Evolutionary conservation across 2,888 invertebrate genomes (phyloP).

Genomic region (Drosophila subquinaria): DNA sequence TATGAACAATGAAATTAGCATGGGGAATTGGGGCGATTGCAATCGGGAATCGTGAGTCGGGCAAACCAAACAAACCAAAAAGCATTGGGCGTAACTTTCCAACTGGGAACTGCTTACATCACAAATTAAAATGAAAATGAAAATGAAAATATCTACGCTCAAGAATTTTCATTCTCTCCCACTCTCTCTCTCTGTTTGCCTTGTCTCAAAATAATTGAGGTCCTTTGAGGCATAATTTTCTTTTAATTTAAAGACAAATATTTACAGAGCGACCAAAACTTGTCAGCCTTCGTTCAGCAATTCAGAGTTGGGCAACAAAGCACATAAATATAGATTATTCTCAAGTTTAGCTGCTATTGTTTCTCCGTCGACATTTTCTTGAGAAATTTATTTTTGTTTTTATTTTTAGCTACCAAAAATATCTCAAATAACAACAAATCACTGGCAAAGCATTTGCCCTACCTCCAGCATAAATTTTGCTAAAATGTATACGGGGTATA

Average conservation of each 20-base stretch:
- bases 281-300: constrained; percentile 22
- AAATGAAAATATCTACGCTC: constrained; percentile 6
- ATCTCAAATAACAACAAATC: background rate
- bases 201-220: constrained; percentile 16
- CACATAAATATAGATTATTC: constrained; percentile 26
- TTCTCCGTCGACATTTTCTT: background rate
- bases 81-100: constrained; percentile 6
- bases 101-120: constrained; percentile 20
- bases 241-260: constrained; percentile 39
- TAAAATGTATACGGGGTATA: background rate
- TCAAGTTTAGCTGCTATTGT: constrained; percentile 1
- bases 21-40: constrained; percentile 43
- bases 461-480: background rate
- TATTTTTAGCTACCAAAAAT: background rate
- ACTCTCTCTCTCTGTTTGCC: background rate
- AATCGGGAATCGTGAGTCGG: background rate
- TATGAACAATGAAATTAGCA: constrained; percentile 46
- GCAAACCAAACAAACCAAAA: constrained; percentile 3
- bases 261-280: constrained; percentile 35
- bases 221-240: constrained; percentile 21
- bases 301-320: constrained; percentile 14
- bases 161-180: constrained; percentile 8
- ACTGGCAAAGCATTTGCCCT: background rate
- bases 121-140: constrained; percentile 18
- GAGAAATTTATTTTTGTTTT: background rate